Evolutionary conservation across 2,113 vertebrate species (phyloP).

Genomic region (Coptodon rendalli): DNA sequence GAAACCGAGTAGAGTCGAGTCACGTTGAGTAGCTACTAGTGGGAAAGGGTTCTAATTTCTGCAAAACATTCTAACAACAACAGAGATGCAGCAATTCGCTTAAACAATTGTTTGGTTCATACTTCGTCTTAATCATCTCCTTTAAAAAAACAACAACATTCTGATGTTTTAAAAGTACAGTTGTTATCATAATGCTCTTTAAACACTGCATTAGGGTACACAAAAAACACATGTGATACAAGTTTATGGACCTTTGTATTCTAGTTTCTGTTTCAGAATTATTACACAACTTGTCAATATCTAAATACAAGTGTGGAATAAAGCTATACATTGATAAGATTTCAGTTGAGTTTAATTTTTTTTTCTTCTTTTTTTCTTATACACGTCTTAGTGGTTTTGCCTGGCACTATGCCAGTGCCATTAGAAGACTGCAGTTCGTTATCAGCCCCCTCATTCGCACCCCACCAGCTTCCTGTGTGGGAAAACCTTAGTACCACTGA

Average conservation of each 20-base stretch:
- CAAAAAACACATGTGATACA: not conserved
- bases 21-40: fast-evolving
- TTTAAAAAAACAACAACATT: not conserved
- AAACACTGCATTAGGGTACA: not conserved
- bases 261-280: not conserved
- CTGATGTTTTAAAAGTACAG: not conserved
- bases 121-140: not conserved
- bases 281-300: not conserved
- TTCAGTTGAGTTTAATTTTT: not conserved
- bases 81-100: fast-evolving
- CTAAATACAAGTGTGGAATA: not conserved
- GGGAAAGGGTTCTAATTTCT: not conserved
- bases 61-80: not conserved
- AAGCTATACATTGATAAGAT: not conserved
- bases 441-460: not conserved
- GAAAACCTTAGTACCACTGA: not conserved
- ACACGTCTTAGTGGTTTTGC: fast-evolving
- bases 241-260: not conserved
- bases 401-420: not conserved
- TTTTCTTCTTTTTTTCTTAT: not conserved
- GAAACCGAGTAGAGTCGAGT: not conserved
- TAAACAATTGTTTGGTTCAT: not conserved
- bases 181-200: not conserved
- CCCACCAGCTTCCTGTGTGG: not conserved
- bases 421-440: not conserved